These are phyloP conservation scores for Sicus ferrugineus DNA, from an alignment of 2,888 invertebrate species.

Conservation along the genomic window DNA sequence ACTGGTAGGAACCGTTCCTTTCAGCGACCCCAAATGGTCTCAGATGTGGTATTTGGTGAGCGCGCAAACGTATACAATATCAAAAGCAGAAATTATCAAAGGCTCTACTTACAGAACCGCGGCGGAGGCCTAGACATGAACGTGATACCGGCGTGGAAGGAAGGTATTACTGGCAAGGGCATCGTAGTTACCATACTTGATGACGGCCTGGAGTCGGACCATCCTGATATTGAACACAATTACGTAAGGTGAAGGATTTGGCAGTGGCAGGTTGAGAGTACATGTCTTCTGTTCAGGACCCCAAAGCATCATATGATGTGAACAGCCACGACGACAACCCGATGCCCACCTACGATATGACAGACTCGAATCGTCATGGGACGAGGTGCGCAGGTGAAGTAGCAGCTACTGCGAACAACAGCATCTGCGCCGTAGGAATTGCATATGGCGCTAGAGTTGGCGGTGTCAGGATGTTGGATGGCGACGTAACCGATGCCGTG, in stretches of 20 bases:
- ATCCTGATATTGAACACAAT: conserved; percentile 90
- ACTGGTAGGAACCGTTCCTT: conserved; percentile 61
- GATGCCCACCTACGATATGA: conserved; percentile 95
- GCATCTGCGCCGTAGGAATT: conserved; percentile 94
- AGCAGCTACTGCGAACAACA: conserved; percentile 96
- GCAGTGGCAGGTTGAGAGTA: neutral
- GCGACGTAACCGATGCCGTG: conserved; percentile 98
- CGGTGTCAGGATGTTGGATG: conserved; percentile 97
- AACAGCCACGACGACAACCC: conserved; percentile 96
- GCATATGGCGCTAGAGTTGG: conserved; percentile 95
- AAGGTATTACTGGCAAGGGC: conserved; percentile 91
- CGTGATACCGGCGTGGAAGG: conserved; percentile 93
- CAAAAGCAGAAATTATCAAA: neutral
- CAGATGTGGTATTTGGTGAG: conserved; percentile 98
- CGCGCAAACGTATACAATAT: conserved; percentile 47
- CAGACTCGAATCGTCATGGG: conserved; percentile 94
- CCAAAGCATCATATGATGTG: conserved; percentile 95
- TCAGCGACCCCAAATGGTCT: conserved; percentile 92
- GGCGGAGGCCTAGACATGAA: conserved; percentile 96
- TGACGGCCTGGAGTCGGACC: conserved; percentile 94
- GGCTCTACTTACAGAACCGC: conserved; percentile 72
- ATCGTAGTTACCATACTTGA: conserved; percentile 97
- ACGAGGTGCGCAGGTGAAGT: conserved; percentile 98
- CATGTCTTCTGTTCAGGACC: conserved; percentile 73
- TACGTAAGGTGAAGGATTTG: conserved; percentile 71